These are phyloP conservation scores for Fundulus diaphanus DNA, from an alignment of 2,797 vertebrate genomes.

Conservation along the genomic window DNA sequence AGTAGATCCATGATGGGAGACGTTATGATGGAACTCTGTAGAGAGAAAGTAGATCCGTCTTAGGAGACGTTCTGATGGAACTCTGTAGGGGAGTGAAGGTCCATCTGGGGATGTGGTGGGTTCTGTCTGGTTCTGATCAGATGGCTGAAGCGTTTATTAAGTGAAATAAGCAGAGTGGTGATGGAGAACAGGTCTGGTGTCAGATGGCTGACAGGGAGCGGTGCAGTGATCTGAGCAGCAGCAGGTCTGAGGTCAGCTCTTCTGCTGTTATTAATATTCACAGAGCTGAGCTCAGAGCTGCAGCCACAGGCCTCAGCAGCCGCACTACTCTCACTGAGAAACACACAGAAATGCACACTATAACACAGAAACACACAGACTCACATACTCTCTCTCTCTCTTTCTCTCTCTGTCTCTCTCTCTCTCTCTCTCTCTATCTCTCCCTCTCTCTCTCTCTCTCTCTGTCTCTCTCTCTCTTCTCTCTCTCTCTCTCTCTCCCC, in stretches of 20 bases:
- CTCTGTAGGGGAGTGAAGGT: neutral
- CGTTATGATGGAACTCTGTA: too few species aligned
- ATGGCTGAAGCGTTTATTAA: too few species aligned
- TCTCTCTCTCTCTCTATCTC: neutral
- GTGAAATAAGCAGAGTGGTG: too few species aligned
- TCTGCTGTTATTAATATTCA: neutral
- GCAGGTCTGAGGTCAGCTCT: slow-evolving; percentile 17
- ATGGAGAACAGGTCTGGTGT: neutral
- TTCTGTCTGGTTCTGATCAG: too few species aligned
- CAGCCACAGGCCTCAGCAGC: neutral
- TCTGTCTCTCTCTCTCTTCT: neutral
- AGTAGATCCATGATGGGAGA: too few species aligned
- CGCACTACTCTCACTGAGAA: neutral
- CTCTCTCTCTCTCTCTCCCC: neutral
- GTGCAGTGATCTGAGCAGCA: neutral
- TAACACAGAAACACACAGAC: neutral
- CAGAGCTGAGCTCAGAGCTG: neutral
- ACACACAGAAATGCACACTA: neutral
- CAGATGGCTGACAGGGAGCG: neutral
- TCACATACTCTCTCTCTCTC: neutral
- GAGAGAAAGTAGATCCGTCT: too few species aligned
- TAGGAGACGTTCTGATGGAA: too few species aligned
- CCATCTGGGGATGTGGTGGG: neutral
- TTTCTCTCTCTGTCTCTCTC: neutral
- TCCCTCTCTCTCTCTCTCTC: slow-evolving; percentile 8